Evolutionary conservation across 2,888 invertebrate species (phyloP).

Genomic region (Cosmopolites sordidus): DNA sequence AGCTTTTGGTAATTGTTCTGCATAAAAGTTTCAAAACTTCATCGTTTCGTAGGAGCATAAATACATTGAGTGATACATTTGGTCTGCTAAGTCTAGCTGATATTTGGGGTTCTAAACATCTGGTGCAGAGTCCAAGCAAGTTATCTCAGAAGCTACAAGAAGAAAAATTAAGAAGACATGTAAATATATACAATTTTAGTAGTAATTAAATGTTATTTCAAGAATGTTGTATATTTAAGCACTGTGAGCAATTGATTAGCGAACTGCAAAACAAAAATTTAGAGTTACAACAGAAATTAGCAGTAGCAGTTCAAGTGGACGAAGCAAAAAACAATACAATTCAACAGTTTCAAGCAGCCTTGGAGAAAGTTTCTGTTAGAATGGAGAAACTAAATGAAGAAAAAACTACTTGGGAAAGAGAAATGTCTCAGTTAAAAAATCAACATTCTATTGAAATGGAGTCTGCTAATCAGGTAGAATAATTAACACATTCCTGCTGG

Average conservation of each 20-base stretch:
- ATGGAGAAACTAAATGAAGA: constrained; percentile 41
- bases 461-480: constrained; percentile 39
- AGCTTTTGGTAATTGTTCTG: not conserved
- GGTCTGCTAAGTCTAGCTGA: constrained; percentile 55
- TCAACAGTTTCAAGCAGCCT: constrained; percentile 60
- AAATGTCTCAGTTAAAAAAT: constrained; percentile 35
- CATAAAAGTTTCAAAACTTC: constrained; percentile 6
- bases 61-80: constrained; percentile 27
- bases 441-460: constrained; percentile 35
- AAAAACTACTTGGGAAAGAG: constrained; percentile 39
- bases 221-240: too few relatives aligned
- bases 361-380: constrained; percentile 51
- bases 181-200: constrained; percentile 43
- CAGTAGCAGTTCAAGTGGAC: constrained; percentile 75
- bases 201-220: constrained; percentile 4
- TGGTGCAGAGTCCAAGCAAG: constrained; percentile 26
- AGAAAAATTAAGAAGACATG: constrained; percentile 72
- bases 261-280: constrained; percentile 67
- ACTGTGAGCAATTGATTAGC: constrained; percentile 72
- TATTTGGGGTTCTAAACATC: constrained; percentile 53
- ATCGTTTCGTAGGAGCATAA: constrained; percentile 24
- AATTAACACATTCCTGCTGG: too few relatives aligned
- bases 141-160: constrained; percentile 60
- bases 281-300: constrained; percentile 74
- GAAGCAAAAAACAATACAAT: constrained; percentile 70